Conservation (phyloP, 2,113 vertebrate species). For the Butorides virescens region DNA sequence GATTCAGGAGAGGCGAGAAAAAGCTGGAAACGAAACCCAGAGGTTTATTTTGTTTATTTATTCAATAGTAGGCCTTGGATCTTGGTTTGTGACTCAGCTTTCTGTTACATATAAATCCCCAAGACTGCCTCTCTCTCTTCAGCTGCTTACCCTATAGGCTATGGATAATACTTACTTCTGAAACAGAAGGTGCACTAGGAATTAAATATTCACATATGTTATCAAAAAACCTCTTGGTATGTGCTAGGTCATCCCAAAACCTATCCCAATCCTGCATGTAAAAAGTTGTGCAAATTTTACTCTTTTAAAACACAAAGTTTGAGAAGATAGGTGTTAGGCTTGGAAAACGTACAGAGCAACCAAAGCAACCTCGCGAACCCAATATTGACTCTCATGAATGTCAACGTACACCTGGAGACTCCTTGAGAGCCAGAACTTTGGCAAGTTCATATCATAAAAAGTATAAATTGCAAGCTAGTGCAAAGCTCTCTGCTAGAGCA, state of each 20-base stretch:
- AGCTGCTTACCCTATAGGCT: neutral
- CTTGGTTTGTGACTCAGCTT: neutral
- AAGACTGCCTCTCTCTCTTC: neutral
- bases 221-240: neutral
- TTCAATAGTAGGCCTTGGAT: neutral
- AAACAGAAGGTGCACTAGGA: neutral
- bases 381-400: fast-evolving
- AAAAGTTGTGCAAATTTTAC: neutral
- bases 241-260: neutral
- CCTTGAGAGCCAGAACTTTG: neutral
- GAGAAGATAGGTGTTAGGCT: neutral
- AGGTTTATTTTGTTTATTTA: neutral
- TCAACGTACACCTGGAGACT: neutral
- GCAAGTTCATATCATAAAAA: neutral
- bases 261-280: neutral
- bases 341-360: neutral
- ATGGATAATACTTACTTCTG: neutral
- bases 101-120: neutral
- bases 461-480: neutral
- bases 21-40: neutral
- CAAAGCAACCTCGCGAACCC: neutral
- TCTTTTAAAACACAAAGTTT: neutral
- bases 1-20: neutral
- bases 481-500: neutral
- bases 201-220: neutral